These are phyloP conservation scores for Watersipora subatra DNA, from an alignment of 1,140 invertebrate genomes.

Conservation along the genomic window DNA sequence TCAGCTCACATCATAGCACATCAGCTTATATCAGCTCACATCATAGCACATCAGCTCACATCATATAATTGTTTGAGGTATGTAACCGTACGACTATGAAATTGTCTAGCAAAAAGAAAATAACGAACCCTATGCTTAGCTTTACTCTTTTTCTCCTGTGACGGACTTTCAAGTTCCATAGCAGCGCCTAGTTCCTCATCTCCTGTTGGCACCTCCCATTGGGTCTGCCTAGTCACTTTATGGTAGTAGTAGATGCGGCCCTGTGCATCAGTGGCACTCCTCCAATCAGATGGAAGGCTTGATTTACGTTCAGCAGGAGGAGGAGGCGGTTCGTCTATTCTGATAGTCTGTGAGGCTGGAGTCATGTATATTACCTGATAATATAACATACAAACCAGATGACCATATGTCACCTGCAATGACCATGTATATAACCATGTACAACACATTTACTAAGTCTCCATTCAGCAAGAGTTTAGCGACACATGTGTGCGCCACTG, in stretches of 20 bases:
- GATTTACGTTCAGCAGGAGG: slow-evolving; percentile 36
- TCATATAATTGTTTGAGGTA: too few relatives aligned
- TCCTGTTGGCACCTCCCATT: slow-evolving; percentile 68
- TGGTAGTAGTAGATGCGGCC: slow-evolving; percentile 85
- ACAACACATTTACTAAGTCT: too few relatives aligned
- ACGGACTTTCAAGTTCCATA: slow-evolving; percentile 32
- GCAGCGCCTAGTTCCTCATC: slow-evolving; percentile 38
- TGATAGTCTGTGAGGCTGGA: not conserved
- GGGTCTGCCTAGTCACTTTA: slow-evolving; percentile 61
- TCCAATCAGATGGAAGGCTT: slow-evolving; percentile 71
- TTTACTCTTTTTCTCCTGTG: slow-evolving; percentile 9
- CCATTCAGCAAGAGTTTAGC: too few relatives aligned
- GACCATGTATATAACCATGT: too few relatives aligned
- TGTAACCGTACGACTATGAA: too few relatives aligned
- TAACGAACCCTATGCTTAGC: not conserved
- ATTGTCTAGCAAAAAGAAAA: too few relatives aligned
- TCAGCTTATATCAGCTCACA: not conserved
- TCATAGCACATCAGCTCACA: too few relatives aligned
- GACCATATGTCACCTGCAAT: too few relatives aligned
- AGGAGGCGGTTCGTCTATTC: slow-evolving; percentile 39
- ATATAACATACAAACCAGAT: not conserved
- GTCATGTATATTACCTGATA: not conserved
- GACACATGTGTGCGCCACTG: too few relatives aligned
- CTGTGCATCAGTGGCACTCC: slow-evolving; percentile 60
- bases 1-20: not conserved